phyloP scores from a whole-genome alignment of 2,797 vertebrate species.

The Rhincodon typus region DNA sequence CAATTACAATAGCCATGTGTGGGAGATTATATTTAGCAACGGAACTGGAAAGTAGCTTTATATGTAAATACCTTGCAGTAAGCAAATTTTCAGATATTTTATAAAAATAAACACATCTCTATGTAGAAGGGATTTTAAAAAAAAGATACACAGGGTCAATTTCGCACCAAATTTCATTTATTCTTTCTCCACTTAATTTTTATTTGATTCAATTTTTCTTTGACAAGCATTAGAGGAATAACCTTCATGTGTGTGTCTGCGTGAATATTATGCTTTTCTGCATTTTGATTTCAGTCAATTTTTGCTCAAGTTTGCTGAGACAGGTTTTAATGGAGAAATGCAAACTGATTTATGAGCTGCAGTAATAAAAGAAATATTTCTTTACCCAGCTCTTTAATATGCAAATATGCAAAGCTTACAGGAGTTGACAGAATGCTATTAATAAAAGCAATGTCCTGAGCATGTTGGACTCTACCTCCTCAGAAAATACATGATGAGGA shows the following conservation, averaged over 20 bases:
- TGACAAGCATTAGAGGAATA: too few species aligned
- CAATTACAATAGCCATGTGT: background rate
- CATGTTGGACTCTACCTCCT: constrained; percentile 96
- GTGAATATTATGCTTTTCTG: too few species aligned
- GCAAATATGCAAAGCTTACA: constrained; percentile 99
- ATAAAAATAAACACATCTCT: background rate
- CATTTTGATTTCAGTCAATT: constrained; percentile 36
- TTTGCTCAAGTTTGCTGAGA: constrained; percentile 58
- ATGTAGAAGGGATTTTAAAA: background rate
- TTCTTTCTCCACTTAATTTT: background rate
- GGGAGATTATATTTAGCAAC: background rate
- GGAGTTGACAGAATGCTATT: constrained; percentile 97
- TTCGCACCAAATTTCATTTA: background rate
- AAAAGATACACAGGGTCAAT: background rate
- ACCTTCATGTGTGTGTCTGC: too few species aligned
- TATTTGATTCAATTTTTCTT: background rate
- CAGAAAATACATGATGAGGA: constrained; percentile 99
- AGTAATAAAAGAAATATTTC: constrained; percentile 97
- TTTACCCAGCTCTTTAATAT: constrained; percentile 99
- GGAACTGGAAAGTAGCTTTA: background rate
- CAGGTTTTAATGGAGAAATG: constrained; percentile 96
- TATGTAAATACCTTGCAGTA: background rate
- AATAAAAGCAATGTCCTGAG: constrained; percentile 95
- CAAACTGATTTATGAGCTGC: constrained; percentile 99
- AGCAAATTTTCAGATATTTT: background rate